Percentiles rank a stretch among this genome's conserved stretches.
Evolutionary conservation across 2,113 vertebrate genomes (phyloP).

Genomic region (Sphyrna mokarran): DNA sequence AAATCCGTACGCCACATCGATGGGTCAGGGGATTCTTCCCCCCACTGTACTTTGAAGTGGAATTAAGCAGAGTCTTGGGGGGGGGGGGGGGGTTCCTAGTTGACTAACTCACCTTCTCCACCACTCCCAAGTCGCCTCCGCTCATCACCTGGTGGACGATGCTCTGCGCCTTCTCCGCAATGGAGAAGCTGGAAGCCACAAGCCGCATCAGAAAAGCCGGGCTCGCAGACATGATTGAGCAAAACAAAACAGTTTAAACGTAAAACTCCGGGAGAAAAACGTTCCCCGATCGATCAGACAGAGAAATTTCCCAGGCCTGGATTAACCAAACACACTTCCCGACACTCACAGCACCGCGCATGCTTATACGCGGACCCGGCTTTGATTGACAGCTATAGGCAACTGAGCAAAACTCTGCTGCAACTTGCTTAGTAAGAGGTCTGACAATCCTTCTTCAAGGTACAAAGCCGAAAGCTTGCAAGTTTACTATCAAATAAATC

Average conservation of each 20-base stretch:
- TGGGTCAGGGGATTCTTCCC: not conserved
- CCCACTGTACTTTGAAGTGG: not conserved
- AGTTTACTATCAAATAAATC: too few relatives aligned
- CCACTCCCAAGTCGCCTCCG: constrained; percentile 79
- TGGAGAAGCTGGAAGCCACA: constrained; percentile 72
- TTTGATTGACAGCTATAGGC: not conserved
- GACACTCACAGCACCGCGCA: not conserved
- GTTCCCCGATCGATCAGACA: too few relatives aligned
- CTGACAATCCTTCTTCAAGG: too few relatives aligned
- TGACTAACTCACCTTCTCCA: constrained; percentile 73
- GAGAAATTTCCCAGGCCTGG: too few relatives aligned
- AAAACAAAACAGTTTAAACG: not conserved
- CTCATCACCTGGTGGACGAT: constrained; percentile 79
- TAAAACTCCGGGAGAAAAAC: too few relatives aligned
- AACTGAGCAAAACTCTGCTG: not conserved
- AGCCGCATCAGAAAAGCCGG: constrained; percentile 76
- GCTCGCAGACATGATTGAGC: constrained; percentile 63
- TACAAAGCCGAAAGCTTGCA: too few relatives aligned
- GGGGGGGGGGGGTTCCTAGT: not conserved
- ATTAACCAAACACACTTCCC: not conserved
- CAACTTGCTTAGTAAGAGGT: too few relatives aligned
- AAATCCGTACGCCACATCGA: not conserved
- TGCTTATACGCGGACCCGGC: not conserved
- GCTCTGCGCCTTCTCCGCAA: constrained; percentile 77
- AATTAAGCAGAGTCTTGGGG: not conserved